Conservation (phyloP, 2,888 invertebrate genomes). For the Pachydiplax longipennis region DNA sequence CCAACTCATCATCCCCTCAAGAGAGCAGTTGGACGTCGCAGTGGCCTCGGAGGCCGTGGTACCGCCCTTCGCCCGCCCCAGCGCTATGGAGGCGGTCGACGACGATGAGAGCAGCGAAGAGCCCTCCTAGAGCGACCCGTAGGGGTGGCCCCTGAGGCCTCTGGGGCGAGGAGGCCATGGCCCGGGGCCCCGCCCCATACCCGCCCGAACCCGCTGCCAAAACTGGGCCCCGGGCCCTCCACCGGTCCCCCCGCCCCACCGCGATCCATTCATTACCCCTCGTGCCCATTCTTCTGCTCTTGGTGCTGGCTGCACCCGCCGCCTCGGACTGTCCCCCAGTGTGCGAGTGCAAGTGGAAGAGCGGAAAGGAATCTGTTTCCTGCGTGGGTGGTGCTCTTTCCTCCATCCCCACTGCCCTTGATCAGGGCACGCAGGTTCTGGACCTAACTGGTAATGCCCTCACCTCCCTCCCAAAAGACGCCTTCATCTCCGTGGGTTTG, state of each 20-base stretch:
- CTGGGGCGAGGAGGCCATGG: slow-evolving; percentile 40
- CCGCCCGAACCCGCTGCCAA: slow-evolving; percentile 6
- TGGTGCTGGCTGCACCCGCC: slow-evolving; percentile 58
- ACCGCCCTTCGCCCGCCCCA: not conserved
- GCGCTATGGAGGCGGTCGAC: slow-evolving; percentile 36
- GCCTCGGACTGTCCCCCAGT: slow-evolving; percentile 74
- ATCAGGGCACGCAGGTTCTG: slow-evolving; percentile 78
- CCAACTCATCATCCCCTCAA: not conserved
- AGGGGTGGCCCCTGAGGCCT: slow-evolving; percentile 32
- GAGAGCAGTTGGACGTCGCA: not conserved
- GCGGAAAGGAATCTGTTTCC: slow-evolving; percentile 83
- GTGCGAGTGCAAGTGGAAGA: slow-evolving; percentile 90
- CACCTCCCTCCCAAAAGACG: slow-evolving; percentile 71
- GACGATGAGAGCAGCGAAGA: slow-evolving; percentile 17
- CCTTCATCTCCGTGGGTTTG: slow-evolving; percentile 77
- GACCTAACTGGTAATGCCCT: slow-evolving; percentile 80
- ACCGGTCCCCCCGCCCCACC: slow-evolving; percentile 26
- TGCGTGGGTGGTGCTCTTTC: slow-evolving; percentile 79
- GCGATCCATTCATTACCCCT: not conserved
- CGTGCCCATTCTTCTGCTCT: slow-evolving; percentile 4
- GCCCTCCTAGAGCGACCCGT: slow-evolving; percentile 10
- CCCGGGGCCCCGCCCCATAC: slow-evolving; percentile 24
- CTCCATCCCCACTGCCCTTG: slow-evolving; percentile 75
- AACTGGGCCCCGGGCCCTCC: slow-evolving; percentile 29
- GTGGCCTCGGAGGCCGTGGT: slow-evolving; percentile 9